These are phyloP conservation scores for Hemithea aestivaria DNA, from an alignment of 2,888 invertebrate species.

Conservation along the genomic window DNA sequence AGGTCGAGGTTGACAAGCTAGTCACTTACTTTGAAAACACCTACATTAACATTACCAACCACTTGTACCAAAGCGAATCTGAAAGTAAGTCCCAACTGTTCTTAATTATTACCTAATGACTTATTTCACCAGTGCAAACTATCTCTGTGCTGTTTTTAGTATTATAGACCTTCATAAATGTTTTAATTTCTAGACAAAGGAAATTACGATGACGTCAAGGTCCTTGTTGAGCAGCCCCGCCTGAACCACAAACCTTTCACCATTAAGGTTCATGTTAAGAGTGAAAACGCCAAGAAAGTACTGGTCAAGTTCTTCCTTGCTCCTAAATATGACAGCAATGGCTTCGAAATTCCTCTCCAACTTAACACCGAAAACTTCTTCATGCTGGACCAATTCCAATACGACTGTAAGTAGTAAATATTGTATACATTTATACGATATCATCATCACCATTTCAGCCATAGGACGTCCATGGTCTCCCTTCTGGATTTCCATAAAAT, in stretches of 20 bases:
- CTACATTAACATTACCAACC: conserved; percentile 78
- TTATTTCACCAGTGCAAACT: too few species aligned
- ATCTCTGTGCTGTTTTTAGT: too few species aligned
- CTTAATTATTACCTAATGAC: too few species aligned
- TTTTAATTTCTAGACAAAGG: conserved; percentile 6
- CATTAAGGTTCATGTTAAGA: conserved; percentile 79
- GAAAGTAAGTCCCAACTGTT: conserved; percentile 18
- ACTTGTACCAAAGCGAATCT: conserved; percentile 35
- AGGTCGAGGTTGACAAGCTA: conserved; percentile 82
- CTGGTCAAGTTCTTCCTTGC: conserved; percentile 83
- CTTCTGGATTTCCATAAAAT: too few species aligned
- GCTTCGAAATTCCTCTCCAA: conserved; percentile 70
- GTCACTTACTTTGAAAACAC: conserved; percentile 84
- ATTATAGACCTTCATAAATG: too few species aligned
- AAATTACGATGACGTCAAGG: conserved; percentile 45
- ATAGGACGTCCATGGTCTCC: too few species aligned
- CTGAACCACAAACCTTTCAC: conserved; percentile 85
- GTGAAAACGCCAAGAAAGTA: conserved; percentile 71
- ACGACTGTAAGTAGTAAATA: conserved; percentile 35
- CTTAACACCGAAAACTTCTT: conserved; percentile 78
- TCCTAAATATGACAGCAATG: conserved; percentile 82
- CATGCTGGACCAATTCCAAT: conserved; percentile 76
- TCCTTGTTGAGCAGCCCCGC: conserved; percentile 81
- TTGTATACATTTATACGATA: too few species aligned
- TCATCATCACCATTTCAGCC: too few species aligned